Percentiles rank a stretch among this genome's conserved stretches.
phyloP scores from a whole-genome alignment of 2,888 invertebrate genomes.

The Syrphus vitripennis region DNA sequence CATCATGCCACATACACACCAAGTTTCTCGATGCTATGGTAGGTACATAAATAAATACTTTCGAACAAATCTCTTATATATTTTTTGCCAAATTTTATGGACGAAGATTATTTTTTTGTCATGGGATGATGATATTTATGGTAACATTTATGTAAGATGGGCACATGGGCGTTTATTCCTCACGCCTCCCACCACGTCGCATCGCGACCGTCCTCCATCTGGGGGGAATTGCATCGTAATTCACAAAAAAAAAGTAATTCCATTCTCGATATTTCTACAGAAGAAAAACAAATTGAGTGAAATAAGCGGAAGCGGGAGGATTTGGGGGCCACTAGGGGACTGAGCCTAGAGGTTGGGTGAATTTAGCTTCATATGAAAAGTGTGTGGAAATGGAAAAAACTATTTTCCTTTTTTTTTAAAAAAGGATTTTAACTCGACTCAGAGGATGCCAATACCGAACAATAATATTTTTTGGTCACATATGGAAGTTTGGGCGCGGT shows the following conservation, averaged over 20 bases:
- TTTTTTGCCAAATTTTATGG: constrained; percentile 68
- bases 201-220: constrained; percentile 2
- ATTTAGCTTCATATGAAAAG: background rate
- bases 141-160: constrained; percentile 50
- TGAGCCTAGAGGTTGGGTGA: constrained; percentile 32
- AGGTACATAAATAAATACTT: constrained; percentile 40
- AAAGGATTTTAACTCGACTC: background rate
- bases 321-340: background rate
- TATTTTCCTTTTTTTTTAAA: constrained; percentile 57
- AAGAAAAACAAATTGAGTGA: constrained; percentile 65
- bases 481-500: constrained; percentile 25
- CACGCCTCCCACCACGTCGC: background rate
- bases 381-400: constrained; percentile 28
- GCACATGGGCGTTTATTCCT: background rate
- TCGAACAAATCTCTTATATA: constrained; percentile 62
- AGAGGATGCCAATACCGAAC: background rate
- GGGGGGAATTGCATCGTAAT: constrained; percentile 62
- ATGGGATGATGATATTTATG: constrained; percentile 58
- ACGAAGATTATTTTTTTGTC: constrained; percentile 61
- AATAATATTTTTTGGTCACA: constrained; percentile 64
- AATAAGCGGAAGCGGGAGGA: constrained; percentile 12
- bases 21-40: background rate
- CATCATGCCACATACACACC: background rate
- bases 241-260: constrained; percentile 66
- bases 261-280: constrained; percentile 51